Percentiles rank a stretch among this genome's conserved stretches.
phyloP scores from a whole-genome alignment of 2,888 invertebrate species.

The Orthosia gracilis region DNA sequence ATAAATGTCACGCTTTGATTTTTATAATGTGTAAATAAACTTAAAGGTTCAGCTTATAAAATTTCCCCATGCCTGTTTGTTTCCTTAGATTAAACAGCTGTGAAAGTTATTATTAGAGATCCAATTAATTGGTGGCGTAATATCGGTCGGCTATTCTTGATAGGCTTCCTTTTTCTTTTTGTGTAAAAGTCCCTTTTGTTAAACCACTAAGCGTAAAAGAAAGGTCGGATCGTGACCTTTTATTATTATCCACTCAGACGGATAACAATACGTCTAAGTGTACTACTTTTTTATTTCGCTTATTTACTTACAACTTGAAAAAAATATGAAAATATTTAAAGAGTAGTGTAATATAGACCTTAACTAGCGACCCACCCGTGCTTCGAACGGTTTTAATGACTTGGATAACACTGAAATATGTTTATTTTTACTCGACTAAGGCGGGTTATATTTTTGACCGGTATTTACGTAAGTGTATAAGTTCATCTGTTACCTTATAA shows the following conservation, averaged over 20 bases:
- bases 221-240: slow-evolving; percentile 23
- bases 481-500: no score
- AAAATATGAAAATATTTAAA: background rate
- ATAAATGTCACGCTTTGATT: no score
- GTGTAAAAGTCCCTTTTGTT: slow-evolving; percentile 11
- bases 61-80: background rate
- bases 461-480: no score
- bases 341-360: no score
- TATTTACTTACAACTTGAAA: slow-evolving; percentile 6
- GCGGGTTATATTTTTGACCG: no score
- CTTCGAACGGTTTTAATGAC: background rate
- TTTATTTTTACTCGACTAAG: background rate
- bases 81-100: background rate
- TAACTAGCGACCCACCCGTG: background rate
- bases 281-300: background rate
- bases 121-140: slow-evolving; percentile 7
- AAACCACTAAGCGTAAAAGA: slow-evolving; percentile 5
- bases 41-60: background rate
- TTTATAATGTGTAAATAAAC: no score
- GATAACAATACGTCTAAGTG: slow-evolving; percentile 7
- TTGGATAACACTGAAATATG: background rate
- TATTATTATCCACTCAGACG: slow-evolving; percentile 1
- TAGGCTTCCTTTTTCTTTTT: slow-evolving; percentile 14
- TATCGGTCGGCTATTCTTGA: slow-evolving; percentile 1
- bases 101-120: background rate